phyloP scores from a whole-genome alignment of 2,113 vertebrate genomes.

The Cebidichthys violaceus region DNA sequence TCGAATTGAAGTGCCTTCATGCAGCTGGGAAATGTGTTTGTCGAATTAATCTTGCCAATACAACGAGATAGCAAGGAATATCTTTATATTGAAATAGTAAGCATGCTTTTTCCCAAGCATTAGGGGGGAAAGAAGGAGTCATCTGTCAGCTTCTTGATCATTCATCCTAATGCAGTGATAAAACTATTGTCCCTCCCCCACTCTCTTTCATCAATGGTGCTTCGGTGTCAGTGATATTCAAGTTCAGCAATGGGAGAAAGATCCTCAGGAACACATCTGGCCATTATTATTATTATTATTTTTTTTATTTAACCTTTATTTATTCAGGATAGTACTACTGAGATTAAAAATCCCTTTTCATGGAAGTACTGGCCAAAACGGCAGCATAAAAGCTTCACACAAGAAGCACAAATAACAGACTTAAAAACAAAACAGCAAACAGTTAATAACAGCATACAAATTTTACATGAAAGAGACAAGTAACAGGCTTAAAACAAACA shows the following conservation, averaged over 20 bases:
- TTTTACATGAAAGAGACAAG: background rate
- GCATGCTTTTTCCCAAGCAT: background rate
- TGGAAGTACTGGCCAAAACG: no score
- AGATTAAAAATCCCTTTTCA: no score
- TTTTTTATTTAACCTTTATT: background rate
- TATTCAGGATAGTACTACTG: no score
- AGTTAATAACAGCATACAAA: background rate
- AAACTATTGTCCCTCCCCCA: background rate
- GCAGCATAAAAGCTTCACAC: no score
- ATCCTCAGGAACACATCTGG: background rate
- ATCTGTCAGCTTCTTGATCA: background rate
- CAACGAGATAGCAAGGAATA: constrained; percentile 7
- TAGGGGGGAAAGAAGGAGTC: background rate
- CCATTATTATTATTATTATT: background rate
- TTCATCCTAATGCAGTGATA: background rate
- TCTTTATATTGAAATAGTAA: constrained; percentile 13
- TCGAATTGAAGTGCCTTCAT: constrained; percentile 5
- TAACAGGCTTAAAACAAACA: background rate
- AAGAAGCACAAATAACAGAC: no score
- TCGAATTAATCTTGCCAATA: constrained; percentile 36
- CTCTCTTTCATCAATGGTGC: background rate
- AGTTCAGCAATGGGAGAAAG: background rate
- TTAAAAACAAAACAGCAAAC: background rate
- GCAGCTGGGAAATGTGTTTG: constrained; percentile 16
- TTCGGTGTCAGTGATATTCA: background rate